These are phyloP conservation scores for Caracal caracal DNA, from an alignment of 2,113 vertebrate species.

Conservation along the genomic window DNA sequence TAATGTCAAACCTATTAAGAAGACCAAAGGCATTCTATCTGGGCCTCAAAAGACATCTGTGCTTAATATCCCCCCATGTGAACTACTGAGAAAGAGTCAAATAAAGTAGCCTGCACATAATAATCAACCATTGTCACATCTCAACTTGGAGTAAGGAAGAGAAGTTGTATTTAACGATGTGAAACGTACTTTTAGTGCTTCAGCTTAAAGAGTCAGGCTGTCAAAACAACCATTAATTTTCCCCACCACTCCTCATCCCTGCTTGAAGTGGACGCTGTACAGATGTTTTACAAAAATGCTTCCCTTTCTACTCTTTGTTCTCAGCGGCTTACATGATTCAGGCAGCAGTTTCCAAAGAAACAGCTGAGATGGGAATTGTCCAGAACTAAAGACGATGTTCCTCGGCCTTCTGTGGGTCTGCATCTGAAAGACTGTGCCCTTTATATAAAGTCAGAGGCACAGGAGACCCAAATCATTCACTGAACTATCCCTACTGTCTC, in stretches of 20 bases:
- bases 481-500: background rate
- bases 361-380: background rate
- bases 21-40: background rate
- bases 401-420: background rate
- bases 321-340: background rate
- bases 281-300: constrained; percentile 52
- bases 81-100: constrained; percentile 10
- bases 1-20: constrained; percentile 28
- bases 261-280: constrained; percentile 38
- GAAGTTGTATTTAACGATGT: constrained; percentile 33
- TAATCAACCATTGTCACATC: constrained; percentile 48
- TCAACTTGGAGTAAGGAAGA: constrained; percentile 11
- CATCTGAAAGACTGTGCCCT: background rate
- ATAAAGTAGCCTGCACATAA: background rate
- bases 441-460: background rate
- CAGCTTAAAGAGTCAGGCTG: constrained; percentile 6
- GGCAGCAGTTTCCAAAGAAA: constrained; percentile 31
- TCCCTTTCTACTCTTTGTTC: background rate
- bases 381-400: background rate
- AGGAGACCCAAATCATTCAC: background rate
- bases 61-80: background rate
- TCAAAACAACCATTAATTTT: constrained; percentile 63
- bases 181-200: constrained; percentile 62
- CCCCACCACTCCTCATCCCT: background rate
- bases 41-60: background rate